phyloP scores from a whole-genome alignment of 2,113 vertebrate genomes.

The Carettochelys insculpta region DNA sequence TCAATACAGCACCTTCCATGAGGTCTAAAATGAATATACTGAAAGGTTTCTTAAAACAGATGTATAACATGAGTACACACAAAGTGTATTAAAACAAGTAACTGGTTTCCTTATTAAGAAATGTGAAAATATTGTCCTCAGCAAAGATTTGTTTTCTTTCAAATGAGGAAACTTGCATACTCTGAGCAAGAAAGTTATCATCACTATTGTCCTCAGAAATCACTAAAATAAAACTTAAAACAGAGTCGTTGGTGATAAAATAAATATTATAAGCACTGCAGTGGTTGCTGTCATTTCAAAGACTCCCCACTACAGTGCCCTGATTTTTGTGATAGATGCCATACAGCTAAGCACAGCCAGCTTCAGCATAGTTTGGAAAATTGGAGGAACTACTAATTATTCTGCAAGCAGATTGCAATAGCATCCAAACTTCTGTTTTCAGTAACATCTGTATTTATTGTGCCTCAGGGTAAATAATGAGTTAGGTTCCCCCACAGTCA shows the following conservation, averaged over 20 bases:
- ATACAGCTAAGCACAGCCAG: neutral
- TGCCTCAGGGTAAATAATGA: slow-evolving; percentile 33
- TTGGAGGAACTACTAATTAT: neutral
- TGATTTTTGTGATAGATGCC: neutral
- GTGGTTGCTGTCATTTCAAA: neutral
- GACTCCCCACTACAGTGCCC: neutral
- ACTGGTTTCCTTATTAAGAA: neutral
- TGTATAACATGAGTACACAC: neutral
- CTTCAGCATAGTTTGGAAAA: neutral
- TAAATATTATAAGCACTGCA: neutral
- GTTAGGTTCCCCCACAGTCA: slow-evolving; percentile 9
- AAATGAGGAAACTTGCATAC: neutral
- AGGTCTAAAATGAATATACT: neutral
- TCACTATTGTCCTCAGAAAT: neutral
- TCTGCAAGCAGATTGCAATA: slow-evolving; percentile 12
- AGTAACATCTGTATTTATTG: slow-evolving; percentile 41
- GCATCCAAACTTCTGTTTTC: slow-evolving; percentile 32
- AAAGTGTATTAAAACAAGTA: neutral
- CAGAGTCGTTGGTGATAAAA: neutral
- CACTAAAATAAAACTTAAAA: neutral
- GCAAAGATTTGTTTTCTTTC: neutral
- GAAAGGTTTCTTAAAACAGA: neutral
- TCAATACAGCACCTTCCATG: neutral
- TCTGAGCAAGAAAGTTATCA: neutral
- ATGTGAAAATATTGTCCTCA: neutral